Conservation (phyloP, 2,888 invertebrate genomes). For the Mythimna impura region DNA sequence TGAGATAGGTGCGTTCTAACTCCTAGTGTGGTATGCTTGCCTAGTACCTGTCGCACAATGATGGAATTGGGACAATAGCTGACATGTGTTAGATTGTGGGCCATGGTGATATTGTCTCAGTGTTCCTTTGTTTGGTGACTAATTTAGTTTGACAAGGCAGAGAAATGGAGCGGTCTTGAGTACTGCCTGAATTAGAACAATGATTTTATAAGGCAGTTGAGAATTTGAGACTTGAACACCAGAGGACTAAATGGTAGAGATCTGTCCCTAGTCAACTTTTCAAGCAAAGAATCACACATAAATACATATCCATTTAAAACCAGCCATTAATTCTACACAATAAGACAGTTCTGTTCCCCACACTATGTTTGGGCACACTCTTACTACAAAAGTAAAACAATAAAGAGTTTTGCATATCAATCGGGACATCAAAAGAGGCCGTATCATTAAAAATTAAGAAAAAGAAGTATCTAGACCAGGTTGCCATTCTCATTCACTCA, state of each 20-base stretch:
- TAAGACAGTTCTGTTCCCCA: constrained; percentile 46
- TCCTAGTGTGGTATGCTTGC: constrained; percentile 75
- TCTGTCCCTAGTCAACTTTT: constrained; percentile 1
- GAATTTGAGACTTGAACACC: background rate
- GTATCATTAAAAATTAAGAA: constrained; percentile 80
- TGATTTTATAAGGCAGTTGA: background rate
- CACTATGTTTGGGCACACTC: constrained; percentile 62
- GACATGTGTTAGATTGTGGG: constrained; percentile 54
- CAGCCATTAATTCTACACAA: constrained; percentile 52
- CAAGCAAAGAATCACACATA: constrained; percentile 18
- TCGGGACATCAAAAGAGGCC: constrained; percentile 84
- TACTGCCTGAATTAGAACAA: background rate
- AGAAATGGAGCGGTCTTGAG: constrained; percentile 2
- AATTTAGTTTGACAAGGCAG: constrained; percentile 51
- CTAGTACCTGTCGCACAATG: constrained; percentile 66
- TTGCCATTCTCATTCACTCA: constrained; percentile 22
- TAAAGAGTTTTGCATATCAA: constrained; percentile 86
- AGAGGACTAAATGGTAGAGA: background rate
- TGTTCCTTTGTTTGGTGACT: constrained; percentile 56
- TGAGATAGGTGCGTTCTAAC: constrained; percentile 88
- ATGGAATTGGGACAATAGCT: constrained; percentile 66
- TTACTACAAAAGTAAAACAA: constrained; percentile 74
- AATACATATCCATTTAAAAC: constrained; percentile 36
- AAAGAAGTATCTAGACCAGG: constrained; percentile 63
- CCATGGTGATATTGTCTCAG: constrained; percentile 53